Base-by-base conservation (phyloP, 2,888 invertebrate genomes). In the Ormyrus pomaceus region DNA sequence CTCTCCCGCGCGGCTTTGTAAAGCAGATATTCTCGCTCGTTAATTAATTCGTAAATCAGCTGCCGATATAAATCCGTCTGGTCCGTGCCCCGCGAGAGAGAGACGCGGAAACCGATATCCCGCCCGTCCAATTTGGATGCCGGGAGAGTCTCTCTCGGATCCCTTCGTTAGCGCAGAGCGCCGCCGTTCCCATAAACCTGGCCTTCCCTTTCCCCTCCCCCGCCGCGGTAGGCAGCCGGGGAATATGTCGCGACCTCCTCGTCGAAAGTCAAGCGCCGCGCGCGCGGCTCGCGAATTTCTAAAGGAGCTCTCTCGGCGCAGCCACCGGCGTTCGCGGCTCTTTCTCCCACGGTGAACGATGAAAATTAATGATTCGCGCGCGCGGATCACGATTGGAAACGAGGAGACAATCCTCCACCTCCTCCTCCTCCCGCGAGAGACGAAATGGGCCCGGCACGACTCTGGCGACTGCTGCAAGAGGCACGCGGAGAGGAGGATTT, bases 221-320 rank as follows among this genome's bases (percentile, higher is more conserved):
- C 13, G 34, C 6, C 69, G 34, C 34, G 19, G 19, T 19, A 34
- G 34, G 2, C 34, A 34, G 34, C 3, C 34, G 61, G 69, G 46
- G 53, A 62, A 77, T 78, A 81, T 82, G 79, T 82, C 82, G 83
- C 82, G 83, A 84, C 83, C 83, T 83, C 80, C 34, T 84, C 80
- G 65, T 55, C 78, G 83, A 84, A 83, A 83, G 81, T 79, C 77
- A 81, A 81, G 82, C 71, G 79, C 71, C 73, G 51, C 45, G 55
- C 19, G 19, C 34, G 34, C 34, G 34, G 34, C 34, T 34, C 46
- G 83, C 80, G 68, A 82, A 83, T 84, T 84, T 83, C 82, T 83
- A 83, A 83, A 83, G 77, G 70, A 59, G 51, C 64, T 45, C 64
- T 45, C 58, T 68, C 50, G 77, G 34, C 74, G 58, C 74, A 9